Base-by-base conservation (phyloP, 2,797 vertebrate species). In the Notolepis coatsorum region DNA sequence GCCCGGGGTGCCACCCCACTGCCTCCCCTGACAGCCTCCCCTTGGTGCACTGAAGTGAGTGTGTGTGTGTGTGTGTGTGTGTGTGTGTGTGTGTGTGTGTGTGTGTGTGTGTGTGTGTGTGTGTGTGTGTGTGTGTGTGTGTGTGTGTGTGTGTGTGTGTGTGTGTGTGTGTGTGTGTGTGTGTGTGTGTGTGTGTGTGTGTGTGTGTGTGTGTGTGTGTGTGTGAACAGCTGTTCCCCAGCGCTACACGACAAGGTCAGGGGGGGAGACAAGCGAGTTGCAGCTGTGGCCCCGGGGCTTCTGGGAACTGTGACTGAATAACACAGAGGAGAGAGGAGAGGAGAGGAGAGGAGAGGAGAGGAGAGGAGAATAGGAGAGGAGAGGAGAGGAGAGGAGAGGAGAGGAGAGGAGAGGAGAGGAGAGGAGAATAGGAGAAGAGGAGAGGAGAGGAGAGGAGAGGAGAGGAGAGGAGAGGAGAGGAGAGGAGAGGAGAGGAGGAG, bases 271-370 rank as follows among this genome's bases (percentile, higher is more conserved):
- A 50, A 55, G 54, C 53, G 37, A 46, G 68, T 70, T 81, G 83
- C 89, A 92, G 86, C 90, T 91, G 91, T 86, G 87, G 84, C 84
- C 80, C 51, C 35, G 25, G 68, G 84, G 86, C 67, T 73, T 84
- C 75, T 90, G 88, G 85, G 88, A 89, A 86, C 79, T 66, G 73
- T 71, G 75, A 78, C 79, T 71, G 23, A 75, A 61, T 79, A 71
- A 70, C 53, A 45, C 35, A 20, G 71, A 58, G 21, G 7, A 3
- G 21, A 20, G 18, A 24, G 10, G 24, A 4, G 75, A 76, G 82
- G 72, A 81, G 71, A 74, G 38, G 8, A 74, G 25, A 24, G 21
- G 18, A 20, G 65, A n/a, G 15, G 42, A 37, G 20, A 37, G 23
- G 12, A 46, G 31, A 13, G 7, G 7, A 13, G 47, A 1, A 41